These are phyloP conservation scores for Ormyrus nitidulus DNA, from an alignment of 2,888 invertebrate species.

Conservation along the genomic window DNA sequence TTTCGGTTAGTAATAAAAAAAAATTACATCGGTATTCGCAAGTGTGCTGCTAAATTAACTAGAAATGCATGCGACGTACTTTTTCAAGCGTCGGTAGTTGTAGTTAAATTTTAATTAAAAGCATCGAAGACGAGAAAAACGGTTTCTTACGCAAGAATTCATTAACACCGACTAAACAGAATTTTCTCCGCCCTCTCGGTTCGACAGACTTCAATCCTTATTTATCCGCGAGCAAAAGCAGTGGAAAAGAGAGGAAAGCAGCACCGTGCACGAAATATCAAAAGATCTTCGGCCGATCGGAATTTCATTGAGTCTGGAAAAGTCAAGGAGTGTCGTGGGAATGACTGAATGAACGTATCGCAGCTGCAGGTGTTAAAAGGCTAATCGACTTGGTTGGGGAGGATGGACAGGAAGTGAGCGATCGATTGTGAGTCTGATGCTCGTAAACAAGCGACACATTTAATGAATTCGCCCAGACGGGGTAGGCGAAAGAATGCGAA, in stretches of 20 bases:
- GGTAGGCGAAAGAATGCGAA: too few relatives aligned
- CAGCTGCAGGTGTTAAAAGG: background rate
- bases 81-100: background rate
- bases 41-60: background rate
- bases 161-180: background rate
- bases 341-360: background rate
- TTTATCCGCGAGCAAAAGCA: background rate
- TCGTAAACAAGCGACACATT: too few relatives aligned
- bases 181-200: background rate
- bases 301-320: conserved; percentile 25
- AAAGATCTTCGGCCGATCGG: background rate
- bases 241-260: background rate
- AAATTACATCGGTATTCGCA: too few relatives aligned
- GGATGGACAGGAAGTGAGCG: too few relatives aligned
- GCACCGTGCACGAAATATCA: conserved; percentile 17
- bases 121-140: background rate
- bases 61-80: background rate
- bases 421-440: too few relatives aligned
- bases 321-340: background rate
- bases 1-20: too few relatives aligned
- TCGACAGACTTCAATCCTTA: background rate
- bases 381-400: too few relatives aligned
- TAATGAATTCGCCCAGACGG: too few relatives aligned
- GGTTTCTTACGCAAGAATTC: background rate
- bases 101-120: background rate